phyloP scores from a whole-genome alignment of 2,888 invertebrate genomes.

The Erynnis tages region DNA sequence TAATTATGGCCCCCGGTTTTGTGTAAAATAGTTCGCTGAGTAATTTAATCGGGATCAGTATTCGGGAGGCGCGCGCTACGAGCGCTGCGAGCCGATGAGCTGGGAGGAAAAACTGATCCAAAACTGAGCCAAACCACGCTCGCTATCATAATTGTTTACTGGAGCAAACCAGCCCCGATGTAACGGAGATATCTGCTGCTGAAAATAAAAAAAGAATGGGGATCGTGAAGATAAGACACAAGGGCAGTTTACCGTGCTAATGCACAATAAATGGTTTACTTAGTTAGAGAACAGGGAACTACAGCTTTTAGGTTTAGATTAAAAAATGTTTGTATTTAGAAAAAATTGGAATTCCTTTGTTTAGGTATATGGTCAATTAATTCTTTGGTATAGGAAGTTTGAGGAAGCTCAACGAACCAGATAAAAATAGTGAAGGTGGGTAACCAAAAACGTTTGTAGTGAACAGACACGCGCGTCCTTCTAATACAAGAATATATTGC shows the following conservation, averaged over 20 bases:
- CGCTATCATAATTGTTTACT: conserved; percentile 26
- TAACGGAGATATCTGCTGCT: conserved; percentile 3
- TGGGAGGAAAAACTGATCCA: conserved; percentile 49
- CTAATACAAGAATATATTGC: background rate
- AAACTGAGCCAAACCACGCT: conserved; percentile 43
- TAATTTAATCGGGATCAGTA: conserved; percentile 80
- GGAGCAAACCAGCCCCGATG: conserved; percentile 1
- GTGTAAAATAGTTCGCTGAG: conserved; percentile 79
- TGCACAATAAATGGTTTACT: too few species aligned
- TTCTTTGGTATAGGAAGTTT: too few species aligned
- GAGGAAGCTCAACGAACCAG: too few species aligned
- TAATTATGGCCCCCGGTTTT: conserved; percentile 80
- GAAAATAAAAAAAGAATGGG: background rate
- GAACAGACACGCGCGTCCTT: background rate
- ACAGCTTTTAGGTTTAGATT: too few species aligned
- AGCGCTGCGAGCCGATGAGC: conserved; percentile 43
- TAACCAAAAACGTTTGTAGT: background rate
- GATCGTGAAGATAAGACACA: background rate
- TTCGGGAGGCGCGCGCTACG: conserved; percentile 58
- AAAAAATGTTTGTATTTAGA: too few species aligned
- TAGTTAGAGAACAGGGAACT: too few species aligned
- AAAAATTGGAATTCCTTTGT: too few species aligned
- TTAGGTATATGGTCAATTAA: too few species aligned
- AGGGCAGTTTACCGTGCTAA: too few species aligned
- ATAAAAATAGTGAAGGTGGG: background rate